A percentile compares a stretch with the other conserved stretches of the same genome.
Conservation (phyloP, 2,797 vertebrate species). For the Darevskia nairensis region DNA sequence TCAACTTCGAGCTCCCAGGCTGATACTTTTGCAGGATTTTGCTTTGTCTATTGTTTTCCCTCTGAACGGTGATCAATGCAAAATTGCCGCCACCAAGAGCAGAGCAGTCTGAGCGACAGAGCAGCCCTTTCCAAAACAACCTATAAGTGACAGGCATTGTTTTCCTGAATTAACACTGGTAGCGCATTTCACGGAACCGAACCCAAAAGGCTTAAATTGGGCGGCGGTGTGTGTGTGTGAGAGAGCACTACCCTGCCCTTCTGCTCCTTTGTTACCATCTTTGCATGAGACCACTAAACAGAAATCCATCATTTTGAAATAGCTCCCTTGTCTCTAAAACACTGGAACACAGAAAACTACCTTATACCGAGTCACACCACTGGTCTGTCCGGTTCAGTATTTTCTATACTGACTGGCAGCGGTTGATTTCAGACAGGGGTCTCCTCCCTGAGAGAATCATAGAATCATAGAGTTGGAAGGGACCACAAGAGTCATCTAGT, state of each 20-base stretch:
- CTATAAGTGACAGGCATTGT: background rate
- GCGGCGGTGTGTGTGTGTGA: no score
- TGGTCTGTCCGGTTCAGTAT: no score
- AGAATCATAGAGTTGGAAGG: no score
- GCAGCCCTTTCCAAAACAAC: background rate
- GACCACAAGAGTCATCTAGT: no score
- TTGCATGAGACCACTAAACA: no score
- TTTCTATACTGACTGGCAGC: no score
- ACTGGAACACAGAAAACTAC: no score
- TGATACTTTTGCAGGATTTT: conserved; percentile 8
- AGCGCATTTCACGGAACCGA: background rate
- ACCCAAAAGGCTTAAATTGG: background rate
- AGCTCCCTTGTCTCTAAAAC: background rate
- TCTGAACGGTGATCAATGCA: conserved; percentile 6
- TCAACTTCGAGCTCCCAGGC: background rate
- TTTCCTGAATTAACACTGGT: background rate
- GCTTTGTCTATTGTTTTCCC: conserved; percentile 2
- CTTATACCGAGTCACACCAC: no score
- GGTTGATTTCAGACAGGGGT: no score
- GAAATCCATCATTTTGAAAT: background rate
- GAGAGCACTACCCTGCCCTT: background rate
- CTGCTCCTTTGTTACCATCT: background rate
- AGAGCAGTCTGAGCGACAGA: background rate
- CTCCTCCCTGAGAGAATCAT: no score
- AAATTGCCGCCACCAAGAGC: background rate